These are phyloP conservation scores for Neoascia interrupta DNA, from an alignment of 2,888 invertebrate genomes.

Conservation along the genomic window DNA sequence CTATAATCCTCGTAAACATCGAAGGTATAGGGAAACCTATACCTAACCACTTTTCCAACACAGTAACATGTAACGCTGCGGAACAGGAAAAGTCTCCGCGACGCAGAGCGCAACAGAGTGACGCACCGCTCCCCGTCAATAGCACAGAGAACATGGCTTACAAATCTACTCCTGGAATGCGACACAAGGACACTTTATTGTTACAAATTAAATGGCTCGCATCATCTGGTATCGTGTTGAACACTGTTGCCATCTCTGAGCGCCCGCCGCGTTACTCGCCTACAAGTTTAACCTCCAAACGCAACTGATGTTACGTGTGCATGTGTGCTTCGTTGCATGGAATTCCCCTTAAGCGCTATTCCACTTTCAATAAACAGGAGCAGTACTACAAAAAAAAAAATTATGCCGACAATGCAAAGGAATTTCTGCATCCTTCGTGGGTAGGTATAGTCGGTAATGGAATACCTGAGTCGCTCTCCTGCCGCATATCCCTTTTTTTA, in stretches of 20 bases:
- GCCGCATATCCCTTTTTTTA: not conserved
- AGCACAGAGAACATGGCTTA: conserved; percentile 1
- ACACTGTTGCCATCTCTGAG: conserved; percentile 49
- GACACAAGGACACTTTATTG: conserved; percentile 61
- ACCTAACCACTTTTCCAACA: not conserved
- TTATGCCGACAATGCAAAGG: conserved; percentile 47
- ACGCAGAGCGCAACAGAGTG: no score
- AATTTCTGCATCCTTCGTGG: conserved; percentile 22
- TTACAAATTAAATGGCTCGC: conserved; percentile 59
- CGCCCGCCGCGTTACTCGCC: no score
- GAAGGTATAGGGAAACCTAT: not conserved
- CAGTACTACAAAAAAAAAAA: conserved; percentile 17
- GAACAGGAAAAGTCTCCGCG: not conserved
- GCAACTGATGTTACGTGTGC: no score
- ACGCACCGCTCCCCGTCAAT: not conserved
- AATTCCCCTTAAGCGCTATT: conserved; percentile 32
- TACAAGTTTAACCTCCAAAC: no score
- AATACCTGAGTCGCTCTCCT: not conserved
- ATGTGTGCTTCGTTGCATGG: conserved; percentile 22
- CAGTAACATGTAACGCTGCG: not conserved
- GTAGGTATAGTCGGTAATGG: not conserved
- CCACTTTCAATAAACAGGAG: conserved; percentile 47
- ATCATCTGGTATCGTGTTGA: conserved; percentile 52
- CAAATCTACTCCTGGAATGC: conserved; percentile 35
- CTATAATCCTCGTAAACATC: conserved; percentile 29